A percentile compares a stretch with the other conserved stretches of the same genome.
These are phyloP conservation scores for Drosophila barbarae DNA, from an alignment of 2,888 invertebrate species.

Conservation along the genomic window DNA sequence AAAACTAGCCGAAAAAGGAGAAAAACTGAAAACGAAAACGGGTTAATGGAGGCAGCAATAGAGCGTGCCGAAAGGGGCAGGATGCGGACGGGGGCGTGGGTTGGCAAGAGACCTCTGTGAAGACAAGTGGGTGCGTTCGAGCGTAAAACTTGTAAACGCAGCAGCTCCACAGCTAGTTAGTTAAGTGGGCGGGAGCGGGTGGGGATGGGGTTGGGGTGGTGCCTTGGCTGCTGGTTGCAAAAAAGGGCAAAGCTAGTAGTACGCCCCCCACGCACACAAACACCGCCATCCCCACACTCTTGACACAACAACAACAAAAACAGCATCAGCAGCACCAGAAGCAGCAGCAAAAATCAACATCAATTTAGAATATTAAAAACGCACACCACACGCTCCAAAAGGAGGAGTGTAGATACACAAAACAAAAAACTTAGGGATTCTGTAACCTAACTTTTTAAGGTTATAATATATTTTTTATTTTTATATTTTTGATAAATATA, in stretches of 20 bases:
- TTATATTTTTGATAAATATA: not conserved
- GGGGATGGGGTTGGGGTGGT: not conserved
- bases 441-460: not conserved
- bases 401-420: constrained; percentile 1
- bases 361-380: constrained; percentile 72
- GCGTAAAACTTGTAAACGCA: constrained; percentile 71
- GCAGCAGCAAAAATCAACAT: constrained; percentile 64
- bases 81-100: constrained; percentile 3
- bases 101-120: constrained; percentile 55
- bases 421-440: not conserved
- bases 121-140: constrained; percentile 74
- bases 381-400: constrained; percentile 46
- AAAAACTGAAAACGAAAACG: constrained; percentile 53
- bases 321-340: constrained; percentile 19
- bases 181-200: constrained; percentile 60
- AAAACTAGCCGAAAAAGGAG: constrained; percentile 20
- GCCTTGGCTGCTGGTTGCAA: constrained; percentile 11
- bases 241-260: constrained; percentile 33
- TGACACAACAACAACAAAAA: constrained; percentile 4
- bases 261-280: constrained; percentile 2
- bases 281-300: not conserved
- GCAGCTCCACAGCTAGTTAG: constrained; percentile 66
- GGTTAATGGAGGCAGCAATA: constrained; percentile 61
- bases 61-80: constrained; percentile 30
- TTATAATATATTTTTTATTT: not conserved